Evolutionary conservation across 2,888 invertebrate genomes (phyloP).

Genomic region (Euplexia lucipara): DNA sequence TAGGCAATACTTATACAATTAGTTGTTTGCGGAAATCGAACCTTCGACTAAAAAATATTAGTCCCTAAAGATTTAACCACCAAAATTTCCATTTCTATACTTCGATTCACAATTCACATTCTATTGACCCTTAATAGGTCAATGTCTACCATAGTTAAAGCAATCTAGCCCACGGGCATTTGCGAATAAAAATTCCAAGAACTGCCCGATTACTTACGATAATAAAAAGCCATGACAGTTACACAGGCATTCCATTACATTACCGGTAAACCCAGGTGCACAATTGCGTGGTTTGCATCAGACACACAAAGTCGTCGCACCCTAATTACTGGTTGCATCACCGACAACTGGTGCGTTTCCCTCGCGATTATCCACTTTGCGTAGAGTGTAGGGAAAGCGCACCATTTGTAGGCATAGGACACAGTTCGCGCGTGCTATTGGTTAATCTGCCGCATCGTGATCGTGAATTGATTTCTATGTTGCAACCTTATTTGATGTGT

Average conservation of each 20-base stretch:
- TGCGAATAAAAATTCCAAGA: background rate
- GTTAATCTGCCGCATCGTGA: slow-evolving; percentile 30
- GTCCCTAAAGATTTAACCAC: too few relatives aligned
- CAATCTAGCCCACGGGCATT: background rate
- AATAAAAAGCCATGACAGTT: background rate
- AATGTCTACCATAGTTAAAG: background rate
- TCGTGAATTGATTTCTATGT: slow-evolving; percentile 45
- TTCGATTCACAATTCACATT: too few relatives aligned
- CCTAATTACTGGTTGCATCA: slow-evolving; percentile 55
- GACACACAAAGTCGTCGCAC: slow-evolving; percentile 42
- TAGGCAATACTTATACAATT: too few relatives aligned
- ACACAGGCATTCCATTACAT: slow-evolving; percentile 14
- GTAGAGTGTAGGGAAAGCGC: slow-evolving; percentile 37
- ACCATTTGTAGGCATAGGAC: slow-evolving; percentile 45
- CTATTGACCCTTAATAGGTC: background rate
- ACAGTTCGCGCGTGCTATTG: slow-evolving; percentile 29
- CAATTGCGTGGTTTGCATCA: slow-evolving; percentile 40
- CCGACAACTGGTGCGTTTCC: slow-evolving; percentile 49
- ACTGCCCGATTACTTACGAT: background rate
- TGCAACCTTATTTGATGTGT: slow-evolving; percentile 20
- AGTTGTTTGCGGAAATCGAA: too few relatives aligned
- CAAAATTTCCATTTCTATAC: too few relatives aligned
- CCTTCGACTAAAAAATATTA: too few relatives aligned
- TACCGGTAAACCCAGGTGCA: slow-evolving; percentile 39
- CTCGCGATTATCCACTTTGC: slow-evolving; percentile 40